Base-by-base conservation (phyloP, 2,797 vertebrate genomes). In the Clarias pachynema region DNA sequence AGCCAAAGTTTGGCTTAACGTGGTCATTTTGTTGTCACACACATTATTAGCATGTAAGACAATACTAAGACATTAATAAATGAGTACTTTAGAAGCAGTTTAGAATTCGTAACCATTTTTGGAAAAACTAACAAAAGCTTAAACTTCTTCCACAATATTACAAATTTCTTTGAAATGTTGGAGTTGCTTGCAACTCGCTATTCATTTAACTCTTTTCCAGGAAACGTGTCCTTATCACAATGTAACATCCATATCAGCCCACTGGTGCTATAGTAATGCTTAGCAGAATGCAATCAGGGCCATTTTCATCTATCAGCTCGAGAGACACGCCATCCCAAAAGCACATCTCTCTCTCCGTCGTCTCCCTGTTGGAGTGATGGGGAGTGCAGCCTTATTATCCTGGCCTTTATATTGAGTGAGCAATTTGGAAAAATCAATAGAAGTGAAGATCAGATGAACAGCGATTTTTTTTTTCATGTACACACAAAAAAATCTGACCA, bases 341-440 rank as follows among this genome's bases (percentile, higher is more conserved):
- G 60, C 70, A 53, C 14, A 5, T 86, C 72, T 70, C 63, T 73
- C 63, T 80, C 24, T 86, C 18, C 63, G 53, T 65, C 59, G 62
- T 68, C 77, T 53, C 66, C 26, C 26, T 12, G 34, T 34, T 69
- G 22, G 16, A 72, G 66, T 18, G 49, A 73, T 73, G 57, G 15
- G 20, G 56, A 70, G 65, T 49, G 75, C 40, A 78, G 57, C 20
- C 81, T 59, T 44, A 79, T 72, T 80, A 80, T 79, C 29, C 44
- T 66, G 26, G 26, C 56, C 75, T 86, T 83, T 66, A 24, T 80
- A 86, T 83, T 65, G 68, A 83, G 44, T 83, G 77, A 80, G 85
- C 85, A 83, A 83, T 86, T 86, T 80, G 75, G 80, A 80, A 79
- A 83, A 86, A 86, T 86, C 85, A 37, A 86, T 86, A 79, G 40